Percentiles rank a stretch among this genome's conserved stretches.
Evolutionary conservation across 2,888 invertebrate species (phyloP).

Genomic region (Drosophila pegasa): DNA sequence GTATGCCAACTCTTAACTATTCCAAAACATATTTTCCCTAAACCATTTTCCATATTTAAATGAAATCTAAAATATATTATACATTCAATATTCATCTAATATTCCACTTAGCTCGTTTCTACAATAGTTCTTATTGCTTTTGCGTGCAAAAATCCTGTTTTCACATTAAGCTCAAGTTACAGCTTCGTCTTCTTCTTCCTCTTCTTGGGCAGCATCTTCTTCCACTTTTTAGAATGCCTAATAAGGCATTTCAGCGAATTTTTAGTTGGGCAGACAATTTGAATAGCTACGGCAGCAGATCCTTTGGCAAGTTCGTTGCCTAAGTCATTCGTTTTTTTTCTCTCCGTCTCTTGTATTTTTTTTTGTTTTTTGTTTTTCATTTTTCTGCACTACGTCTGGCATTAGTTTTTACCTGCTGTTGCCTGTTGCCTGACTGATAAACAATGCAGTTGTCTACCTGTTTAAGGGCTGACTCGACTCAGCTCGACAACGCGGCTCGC

Average conservation of each 20-base stretch:
- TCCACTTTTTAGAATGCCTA: slow-evolving; percentile 13
- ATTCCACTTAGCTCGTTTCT: background rate
- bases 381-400: slow-evolving; percentile 49
- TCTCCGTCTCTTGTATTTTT: background rate
- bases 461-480: slow-evolving; percentile 54
- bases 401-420: slow-evolving; percentile 68
- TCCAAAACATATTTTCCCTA: too few relatives aligned
- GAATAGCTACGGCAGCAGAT: slow-evolving; percentile 25
- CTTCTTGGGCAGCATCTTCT: background rate
- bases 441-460: slow-evolving; percentile 73
- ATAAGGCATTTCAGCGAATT: slow-evolving; percentile 30
- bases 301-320: slow-evolving; percentile 53
- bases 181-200: background rate
- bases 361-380: background rate
- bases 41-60: too few relatives aligned
- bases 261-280: slow-evolving; percentile 31
- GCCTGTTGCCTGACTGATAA: slow-evolving; percentile 59
- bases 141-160: slow-evolving; percentile 1
- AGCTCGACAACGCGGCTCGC: background rate
- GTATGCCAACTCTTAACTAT: too few relatives aligned
- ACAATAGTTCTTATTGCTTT: background rate
- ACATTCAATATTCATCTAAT: background rate
- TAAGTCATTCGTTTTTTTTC: slow-evolving; percentile 50
- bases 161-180: slow-evolving; percentile 16
- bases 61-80: background rate